phyloP scores from a whole-genome alignment of 2,113 vertebrate species.

The Turdus rufiventris region DNA sequence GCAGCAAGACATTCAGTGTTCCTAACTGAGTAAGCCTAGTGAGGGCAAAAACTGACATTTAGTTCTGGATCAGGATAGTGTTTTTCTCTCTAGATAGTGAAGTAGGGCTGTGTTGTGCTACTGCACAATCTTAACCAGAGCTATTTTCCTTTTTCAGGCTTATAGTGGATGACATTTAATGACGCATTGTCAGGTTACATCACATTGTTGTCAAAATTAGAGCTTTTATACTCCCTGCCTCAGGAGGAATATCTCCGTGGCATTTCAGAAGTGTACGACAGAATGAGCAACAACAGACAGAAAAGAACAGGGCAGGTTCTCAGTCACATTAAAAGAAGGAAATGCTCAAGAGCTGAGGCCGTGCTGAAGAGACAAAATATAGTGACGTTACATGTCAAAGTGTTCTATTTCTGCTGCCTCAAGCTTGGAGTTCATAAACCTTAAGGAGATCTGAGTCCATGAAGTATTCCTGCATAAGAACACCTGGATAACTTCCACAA shows the following conservation, averaged over 20 bases:
- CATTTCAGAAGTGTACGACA: not conserved
- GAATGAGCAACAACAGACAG: not conserved
- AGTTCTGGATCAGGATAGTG: not conserved
- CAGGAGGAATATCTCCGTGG: not conserved
- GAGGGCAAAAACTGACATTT: not conserved
- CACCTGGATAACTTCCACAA: accelerated
- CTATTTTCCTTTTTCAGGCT: not conserved
- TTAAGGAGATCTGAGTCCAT: not conserved
- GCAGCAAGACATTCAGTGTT: not conserved
- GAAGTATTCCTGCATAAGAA: not conserved
- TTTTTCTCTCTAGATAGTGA: not conserved
- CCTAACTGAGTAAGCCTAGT: not conserved
- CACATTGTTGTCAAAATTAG: not conserved
- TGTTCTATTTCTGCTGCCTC: not conserved
- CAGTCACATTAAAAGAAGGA: not conserved
- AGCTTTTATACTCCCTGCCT: not conserved
- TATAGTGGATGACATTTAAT: not conserved
- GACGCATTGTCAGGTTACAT: not conserved
- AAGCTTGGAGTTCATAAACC: not conserved
- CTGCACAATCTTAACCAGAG: not conserved
- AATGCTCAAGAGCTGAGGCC: not conserved
- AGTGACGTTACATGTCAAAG: not conserved
- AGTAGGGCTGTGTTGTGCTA: not conserved
- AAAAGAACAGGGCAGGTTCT: not conserved
- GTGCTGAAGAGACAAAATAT: not conserved